Evolutionary conservation across 2,797 vertebrate species (phyloP), one percentile per base, ranked within the genome.

Genomic region (Rhinogobio ventralis): DNA sequence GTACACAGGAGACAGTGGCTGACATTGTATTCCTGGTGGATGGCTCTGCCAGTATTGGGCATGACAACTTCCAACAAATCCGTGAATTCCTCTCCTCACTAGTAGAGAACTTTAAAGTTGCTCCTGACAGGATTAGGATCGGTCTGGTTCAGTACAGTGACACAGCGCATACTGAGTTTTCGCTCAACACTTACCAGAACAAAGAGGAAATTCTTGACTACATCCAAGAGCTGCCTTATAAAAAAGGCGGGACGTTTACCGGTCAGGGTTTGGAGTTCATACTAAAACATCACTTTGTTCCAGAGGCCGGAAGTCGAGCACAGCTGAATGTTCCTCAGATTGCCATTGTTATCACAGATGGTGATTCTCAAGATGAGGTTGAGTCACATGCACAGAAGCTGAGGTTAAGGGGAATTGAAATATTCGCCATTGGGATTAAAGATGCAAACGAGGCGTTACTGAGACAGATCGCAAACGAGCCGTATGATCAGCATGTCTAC

Each of bases 361-460:
- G 97, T 85, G 95, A 13, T 49, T 95, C 95, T 82, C 95, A 94
- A 91, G 95, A 95, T 81, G 94, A 96, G 76, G 95, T 97, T 33
- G 88, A 93, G 51, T 91, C 95, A 86, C 95, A 96, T 39, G 94
- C 96, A 75, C 93, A 91, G 83, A 92, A 91, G 90, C 95, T 96
- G 88, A 93, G 89, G 86, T 91, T 94, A 28, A 94, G 95, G 8
- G 93, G 84, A 30, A 93, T 96, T 93, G 92, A 95, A 82, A 89
- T 97, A 89, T 97, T 97, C 90, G 96, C 96, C 13, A 90, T 97
- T 60, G 96, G 97, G 88, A 93, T 98, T 89, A 94, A 96, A 94
- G 95, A 97, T 46, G 94, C 97, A 0, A 93, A 95, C 85, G 94
- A 96, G 93, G 93, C 88, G 85, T 92, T 96, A 55, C 91, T 98